Evolutionary conservation across 2,888 invertebrate genomes (phyloP), one percentile per base, ranked within the genome.

Genomic region (Rhodophaea formosa): DNA sequence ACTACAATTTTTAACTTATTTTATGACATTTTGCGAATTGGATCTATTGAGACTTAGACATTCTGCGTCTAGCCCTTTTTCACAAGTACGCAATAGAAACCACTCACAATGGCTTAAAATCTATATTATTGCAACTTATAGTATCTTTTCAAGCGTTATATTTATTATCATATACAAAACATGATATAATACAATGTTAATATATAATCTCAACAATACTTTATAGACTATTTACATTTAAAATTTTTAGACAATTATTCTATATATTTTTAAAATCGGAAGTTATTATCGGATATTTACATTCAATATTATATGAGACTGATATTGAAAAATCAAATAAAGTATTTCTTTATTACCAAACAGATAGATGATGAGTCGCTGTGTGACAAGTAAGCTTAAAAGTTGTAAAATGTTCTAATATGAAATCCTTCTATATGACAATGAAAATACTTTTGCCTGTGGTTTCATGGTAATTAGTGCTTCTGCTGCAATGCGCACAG

Each of bases 121-220:
- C 58, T 57, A 69, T 63, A 66, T 71, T 72, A 73, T 72, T 76
- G 72, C 70, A 69, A 72, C 69, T 68, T 69, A 71, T 67, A 35
- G 12, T 61, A 59, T 63, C 63, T 62, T 62, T 68, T 68, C 69
- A 75, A 74, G 74, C 70, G 61, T 61, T 62, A 55, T 65, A 55
- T 53, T 58, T 51, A 45, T 63, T 61, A 53, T 62, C 65, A 71
- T 64, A 64, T 68, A 68, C 63, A 39, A 49, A 57, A 60, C 49
- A 53, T 63, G 59, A 59, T 66, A 69, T 71, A 64, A 60, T 67
- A 69, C 65, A 64, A 65, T 46, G 52, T 63, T 59, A 47, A 45
- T 62, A 60, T 64, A 67, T 61, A 64, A 67, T 61, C n/a, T 60
- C 56, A 64, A 62, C 62, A 62, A 62, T 45, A 54, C 23, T 55